Base-by-base conservation (phyloP, 2,888 invertebrate species). In the Magallana nippona region DNA sequence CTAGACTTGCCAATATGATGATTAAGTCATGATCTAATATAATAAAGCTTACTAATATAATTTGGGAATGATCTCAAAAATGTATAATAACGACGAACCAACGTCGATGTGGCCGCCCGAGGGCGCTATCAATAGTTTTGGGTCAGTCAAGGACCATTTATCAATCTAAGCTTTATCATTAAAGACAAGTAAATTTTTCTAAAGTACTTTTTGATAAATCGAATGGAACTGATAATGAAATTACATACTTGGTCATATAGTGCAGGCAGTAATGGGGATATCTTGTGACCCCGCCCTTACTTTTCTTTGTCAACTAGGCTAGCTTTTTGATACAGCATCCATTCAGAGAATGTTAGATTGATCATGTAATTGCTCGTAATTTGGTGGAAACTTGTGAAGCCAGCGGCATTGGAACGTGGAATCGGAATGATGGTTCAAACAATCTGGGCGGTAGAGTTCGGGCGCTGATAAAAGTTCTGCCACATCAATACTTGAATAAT, bases 361-460 rank as follows among this genome's bases (percentile, higher is more conserved):
- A 71, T 71, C 27, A 11, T 11, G 71, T 71, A 71, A 71, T 71
- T 71, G 15, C 27, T 22, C 71, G 32, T 71, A 17, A 62, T 71
- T 71, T 27, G 27, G 63, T 32, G 17, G 27, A 71, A 71, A 71
- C 22, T 22, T 32, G 22, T 71, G 3, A 15, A 27, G 71, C 27
- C 71, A 71, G 2, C 22, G 27, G 71, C 71, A 71, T 32, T 22
- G 22, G 71, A 32, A 22, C 15, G 71, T 22, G 19, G 44, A 44
- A 44, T 44, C 44, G 44, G 44, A 44, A 44, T 44, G 44, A 27
- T 71, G 22, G 22, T 71, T 71, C 71, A 71, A 71, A 32, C 22
- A 15, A 32, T 71, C 27, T 71, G 27, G 27, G 71, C 15, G 71
- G 71, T 27, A 71, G 71, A 71, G 44, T 27, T 32, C 22, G 27